These are phyloP conservation scores for Tetramorium simillimum DNA, from an alignment of 1,140 invertebrate species.

Conservation along the genomic window DNA sequence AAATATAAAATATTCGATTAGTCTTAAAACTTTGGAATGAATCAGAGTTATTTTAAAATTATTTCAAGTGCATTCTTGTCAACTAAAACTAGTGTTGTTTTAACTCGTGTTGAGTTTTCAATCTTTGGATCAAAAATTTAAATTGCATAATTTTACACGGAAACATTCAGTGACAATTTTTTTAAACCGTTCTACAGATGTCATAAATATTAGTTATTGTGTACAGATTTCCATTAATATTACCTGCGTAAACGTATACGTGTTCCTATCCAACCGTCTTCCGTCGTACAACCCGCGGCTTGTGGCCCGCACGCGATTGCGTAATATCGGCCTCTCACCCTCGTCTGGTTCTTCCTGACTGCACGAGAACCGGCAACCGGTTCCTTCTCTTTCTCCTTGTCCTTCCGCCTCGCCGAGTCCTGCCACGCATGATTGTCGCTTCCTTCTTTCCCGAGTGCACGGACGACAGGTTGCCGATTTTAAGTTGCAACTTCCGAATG, in stretches of 20 bases:
- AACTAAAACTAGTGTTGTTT: background rate
- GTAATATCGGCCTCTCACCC: conserved; percentile 73
- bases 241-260: conserved; percentile 44
- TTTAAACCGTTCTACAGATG: background rate
- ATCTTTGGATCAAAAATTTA: background rate
- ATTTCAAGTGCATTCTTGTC: background rate
- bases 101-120: background rate
- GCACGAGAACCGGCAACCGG: conserved; percentile 55
- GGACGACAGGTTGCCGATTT: conserved; percentile 9
- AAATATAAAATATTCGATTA: background rate
- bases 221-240: conserved; percentile 63
- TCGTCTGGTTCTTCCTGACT: conserved; percentile 70
- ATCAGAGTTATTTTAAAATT: background rate
- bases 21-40: background rate
- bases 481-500: background rate
- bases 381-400: conserved; percentile 64
- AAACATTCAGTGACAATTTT: background rate
- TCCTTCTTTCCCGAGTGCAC: conserved; percentile 16
- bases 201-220: conserved; percentile 12
- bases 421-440: conserved; percentile 7
- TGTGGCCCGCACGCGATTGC: conserved; percentile 45
- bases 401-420: background rate
- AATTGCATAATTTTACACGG: background rate
- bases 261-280: conserved; percentile 56
- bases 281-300: conserved; percentile 56